Conservation (phyloP, 2,113 vertebrate genomes). For the Pollimyrus isidori region DNA sequence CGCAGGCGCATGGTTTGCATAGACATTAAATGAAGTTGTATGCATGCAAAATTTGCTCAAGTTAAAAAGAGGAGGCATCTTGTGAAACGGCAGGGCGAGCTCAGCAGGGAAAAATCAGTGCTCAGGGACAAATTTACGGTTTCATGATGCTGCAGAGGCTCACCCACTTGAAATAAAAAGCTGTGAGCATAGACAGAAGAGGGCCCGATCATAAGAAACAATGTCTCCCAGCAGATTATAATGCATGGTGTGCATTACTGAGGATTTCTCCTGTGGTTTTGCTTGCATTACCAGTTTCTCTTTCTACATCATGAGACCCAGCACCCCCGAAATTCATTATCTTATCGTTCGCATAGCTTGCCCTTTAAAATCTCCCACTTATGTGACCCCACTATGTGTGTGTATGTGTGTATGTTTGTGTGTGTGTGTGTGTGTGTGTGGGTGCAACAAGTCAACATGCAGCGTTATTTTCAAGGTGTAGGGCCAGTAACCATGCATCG, state of each 20-base stretch:
- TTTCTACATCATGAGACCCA: constrained; percentile 26
- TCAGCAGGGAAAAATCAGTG: constrained; percentile 19
- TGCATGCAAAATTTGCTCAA: constrained; percentile 52
- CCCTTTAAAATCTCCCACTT: constrained; percentile 4
- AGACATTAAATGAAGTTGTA: constrained; percentile 56
- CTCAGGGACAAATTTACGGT: not conserved
- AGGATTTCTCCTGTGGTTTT: not conserved
- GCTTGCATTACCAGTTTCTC: not conserved
- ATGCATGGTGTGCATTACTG: constrained; percentile 26
- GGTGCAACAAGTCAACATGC: constrained; percentile 50
- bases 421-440: constrained; percentile 28
- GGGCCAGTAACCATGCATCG: constrained; percentile 25
- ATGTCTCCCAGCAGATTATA: constrained; percentile 32
- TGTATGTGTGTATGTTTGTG: constrained; percentile 25
- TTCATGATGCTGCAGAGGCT: constrained; percentile 33
- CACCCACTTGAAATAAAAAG: constrained; percentile 49
- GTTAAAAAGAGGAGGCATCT: constrained; percentile 6
- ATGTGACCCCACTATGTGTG: constrained; percentile 20
- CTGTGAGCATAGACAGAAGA: constrained; percentile 50
- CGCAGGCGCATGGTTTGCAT: constrained; percentile 55
- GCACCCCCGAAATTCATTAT: constrained; percentile 41
- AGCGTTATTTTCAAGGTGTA: constrained; percentile 40
- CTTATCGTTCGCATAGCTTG: constrained; percentile 39
- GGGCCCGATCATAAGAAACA: constrained; percentile 16
- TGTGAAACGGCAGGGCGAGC: constrained; percentile 9